Evolutionary conservation across 2,888 invertebrate genomes (phyloP).

Genomic region (Heliconius aoede): DNA sequence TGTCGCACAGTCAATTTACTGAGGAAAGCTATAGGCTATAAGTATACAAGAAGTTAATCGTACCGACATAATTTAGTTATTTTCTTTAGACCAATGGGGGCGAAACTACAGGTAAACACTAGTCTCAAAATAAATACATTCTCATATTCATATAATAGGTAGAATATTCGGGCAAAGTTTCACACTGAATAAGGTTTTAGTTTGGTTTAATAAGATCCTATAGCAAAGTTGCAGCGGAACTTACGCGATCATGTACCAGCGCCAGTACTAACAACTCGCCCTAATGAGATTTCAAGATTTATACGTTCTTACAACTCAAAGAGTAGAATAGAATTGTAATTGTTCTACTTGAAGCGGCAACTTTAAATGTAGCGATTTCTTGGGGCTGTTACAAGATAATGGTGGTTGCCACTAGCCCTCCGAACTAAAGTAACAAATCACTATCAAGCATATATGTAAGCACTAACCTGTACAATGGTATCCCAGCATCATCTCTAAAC

Average conservation of each 20-base stretch:
- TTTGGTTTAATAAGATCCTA: slow-evolving; percentile 32
- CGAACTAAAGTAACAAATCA: too few relatives aligned
- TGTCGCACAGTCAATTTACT: too few relatives aligned
- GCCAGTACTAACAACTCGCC: slow-evolving; percentile 39
- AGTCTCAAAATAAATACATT: slow-evolving; percentile 8
- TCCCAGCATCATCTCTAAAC: slow-evolving; percentile 94
- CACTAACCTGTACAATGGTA: slow-evolving; percentile 93
- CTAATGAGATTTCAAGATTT: slow-evolving; percentile 39
- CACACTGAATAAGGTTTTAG: slow-evolving; percentile 21
- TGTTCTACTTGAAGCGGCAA: neutral
- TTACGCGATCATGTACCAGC: slow-evolving; percentile 42
- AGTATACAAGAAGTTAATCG: too few relatives aligned
- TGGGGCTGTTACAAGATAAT: neutral
- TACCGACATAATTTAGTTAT: too few relatives aligned
- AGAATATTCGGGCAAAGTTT: slow-evolving; percentile 21
- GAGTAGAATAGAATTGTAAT: slow-evolving; percentile 27
- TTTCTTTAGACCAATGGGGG: too few relatives aligned
- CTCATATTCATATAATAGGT: slow-evolving; percentile 23
- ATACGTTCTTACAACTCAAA: slow-evolving; percentile 27
- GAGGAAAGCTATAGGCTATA: too few relatives aligned
- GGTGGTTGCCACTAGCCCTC: too few relatives aligned
- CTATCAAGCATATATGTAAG: neutral
- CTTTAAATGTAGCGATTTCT: neutral
- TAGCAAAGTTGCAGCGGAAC: slow-evolving; percentile 37
- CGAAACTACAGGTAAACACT: neutral